phyloP scores from a whole-genome alignment of 2,113 vertebrate species.

The Eonycteris spelaea region DNA sequence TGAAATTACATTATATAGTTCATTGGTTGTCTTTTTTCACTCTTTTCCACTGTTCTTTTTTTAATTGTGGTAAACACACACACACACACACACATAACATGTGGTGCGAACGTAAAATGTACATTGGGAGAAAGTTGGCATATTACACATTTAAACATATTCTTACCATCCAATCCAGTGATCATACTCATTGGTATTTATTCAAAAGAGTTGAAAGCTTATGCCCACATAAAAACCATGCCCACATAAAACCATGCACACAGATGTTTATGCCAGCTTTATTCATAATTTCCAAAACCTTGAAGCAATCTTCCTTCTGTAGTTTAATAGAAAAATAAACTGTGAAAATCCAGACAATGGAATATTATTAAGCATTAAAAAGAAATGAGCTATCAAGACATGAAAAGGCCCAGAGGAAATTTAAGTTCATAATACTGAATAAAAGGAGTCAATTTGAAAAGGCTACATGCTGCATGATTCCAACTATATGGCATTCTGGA shows the following conservation, averaged over 20 bases:
- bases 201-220: background rate
- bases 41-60: background rate
- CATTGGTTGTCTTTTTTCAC: background rate
- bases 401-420: background rate
- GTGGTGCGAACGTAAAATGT: background rate
- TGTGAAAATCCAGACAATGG: background rate
- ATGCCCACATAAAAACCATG: background rate
- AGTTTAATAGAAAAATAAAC: background rate
- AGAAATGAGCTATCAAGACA: background rate
- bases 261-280: background rate
- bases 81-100: background rate
- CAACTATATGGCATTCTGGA: background rate
- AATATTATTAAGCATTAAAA: background rate
- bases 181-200: background rate
- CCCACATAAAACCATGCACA: background rate
- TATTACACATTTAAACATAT: background rate
- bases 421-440: background rate
- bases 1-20: background rate
- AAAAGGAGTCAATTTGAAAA: background rate
- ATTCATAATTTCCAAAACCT: background rate
- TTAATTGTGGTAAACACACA: background rate
- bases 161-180: background rate
- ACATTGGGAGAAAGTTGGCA: background rate
- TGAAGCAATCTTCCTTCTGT: background rate
- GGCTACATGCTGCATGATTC: background rate